These are phyloP conservation scores for Patella depressa DNA, from an alignment of 2,888 invertebrate genomes.

Conservation along the genomic window DNA sequence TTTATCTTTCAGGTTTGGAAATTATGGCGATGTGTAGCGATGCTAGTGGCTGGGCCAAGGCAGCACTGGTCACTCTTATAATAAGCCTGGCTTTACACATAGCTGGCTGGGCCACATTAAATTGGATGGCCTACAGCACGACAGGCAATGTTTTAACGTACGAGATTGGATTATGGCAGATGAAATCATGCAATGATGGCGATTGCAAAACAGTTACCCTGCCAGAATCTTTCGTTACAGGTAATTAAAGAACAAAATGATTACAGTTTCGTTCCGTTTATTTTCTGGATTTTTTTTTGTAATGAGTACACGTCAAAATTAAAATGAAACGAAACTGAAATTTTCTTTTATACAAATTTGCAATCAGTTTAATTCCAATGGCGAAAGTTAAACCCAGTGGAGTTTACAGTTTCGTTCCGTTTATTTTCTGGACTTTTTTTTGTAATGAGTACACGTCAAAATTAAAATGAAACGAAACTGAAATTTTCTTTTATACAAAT, in stretches of 20 bases:
- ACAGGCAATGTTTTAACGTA: constrained; percentile 33
- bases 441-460: too few species aligned
- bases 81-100: constrained; percentile 44
- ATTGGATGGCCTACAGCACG: constrained; percentile 50
- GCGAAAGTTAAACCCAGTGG: too few species aligned
- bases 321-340: too few species aligned
- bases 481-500: too few species aligned
- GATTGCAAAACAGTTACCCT: constrained; percentile 23
- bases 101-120: constrained; percentile 47
- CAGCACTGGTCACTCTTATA: constrained; percentile 41
- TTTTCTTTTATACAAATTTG: too few species aligned
- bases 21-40: constrained; percentile 31
- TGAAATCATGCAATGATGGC: constrained; percentile 36
- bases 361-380: too few species aligned
- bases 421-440: too few species aligned
- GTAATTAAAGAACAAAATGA: not conserved
- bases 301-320: too few species aligned
- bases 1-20: not conserved
- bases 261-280: too few species aligned
- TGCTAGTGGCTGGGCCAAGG: constrained; percentile 50
- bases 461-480: too few species aligned
- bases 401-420: too few species aligned
- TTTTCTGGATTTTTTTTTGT: too few species aligned
- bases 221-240: constrained; percentile 3
- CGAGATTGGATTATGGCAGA: constrained; percentile 47